A percentile compares a stretch with the other conserved stretches of the same genome.
Conservation (phyloP, 2,888 invertebrate genomes). For the Didymodactylos carnosus region DNA sequence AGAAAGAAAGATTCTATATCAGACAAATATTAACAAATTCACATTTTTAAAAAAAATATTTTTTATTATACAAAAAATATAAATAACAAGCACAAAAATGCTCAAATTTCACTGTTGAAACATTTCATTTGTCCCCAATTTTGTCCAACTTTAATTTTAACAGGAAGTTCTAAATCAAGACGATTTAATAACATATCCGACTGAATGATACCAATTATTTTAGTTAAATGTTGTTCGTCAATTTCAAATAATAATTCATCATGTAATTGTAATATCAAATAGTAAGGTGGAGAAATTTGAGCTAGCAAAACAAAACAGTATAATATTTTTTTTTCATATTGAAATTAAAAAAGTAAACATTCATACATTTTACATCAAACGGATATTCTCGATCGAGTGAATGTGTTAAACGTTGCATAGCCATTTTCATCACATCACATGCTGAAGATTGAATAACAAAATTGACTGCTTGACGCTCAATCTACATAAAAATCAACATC, state of each 20-base stretch:
- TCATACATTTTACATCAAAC: constrained; percentile 5
- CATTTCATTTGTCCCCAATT: neutral
- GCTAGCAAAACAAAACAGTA: neutral
- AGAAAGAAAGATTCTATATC: too few relatives aligned
- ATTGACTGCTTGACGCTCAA: constrained; percentile 87
- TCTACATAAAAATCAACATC: constrained; percentile 38
- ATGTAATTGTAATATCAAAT: constrained; percentile 68
- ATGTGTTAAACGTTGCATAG: constrained; percentile 58
- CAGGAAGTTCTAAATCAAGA: neutral
- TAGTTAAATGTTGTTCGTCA: neutral
- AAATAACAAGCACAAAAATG: too few relatives aligned
- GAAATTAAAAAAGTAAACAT: neutral
- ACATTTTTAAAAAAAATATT: too few relatives aligned
- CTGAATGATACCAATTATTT: neutral
- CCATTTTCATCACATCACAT: constrained; percentile 75
- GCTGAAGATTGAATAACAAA: constrained; percentile 88
- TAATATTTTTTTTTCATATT: neutral
- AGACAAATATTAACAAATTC: too few relatives aligned
- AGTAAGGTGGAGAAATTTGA: constrained; percentile 29
- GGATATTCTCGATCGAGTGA: constrained; percentile 38
- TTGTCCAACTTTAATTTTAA: neutral
- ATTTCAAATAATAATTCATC: constrained; percentile 90
- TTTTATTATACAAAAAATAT: neutral
- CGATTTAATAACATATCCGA: neutral
- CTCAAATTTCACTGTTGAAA: neutral